Percentiles rank a stretch among this genome's conserved stretches.
These are phyloP conservation scores for Brachionus sp. DNA, from an alignment of 1,140 invertebrate species.

Conservation along the genomic window DNA sequence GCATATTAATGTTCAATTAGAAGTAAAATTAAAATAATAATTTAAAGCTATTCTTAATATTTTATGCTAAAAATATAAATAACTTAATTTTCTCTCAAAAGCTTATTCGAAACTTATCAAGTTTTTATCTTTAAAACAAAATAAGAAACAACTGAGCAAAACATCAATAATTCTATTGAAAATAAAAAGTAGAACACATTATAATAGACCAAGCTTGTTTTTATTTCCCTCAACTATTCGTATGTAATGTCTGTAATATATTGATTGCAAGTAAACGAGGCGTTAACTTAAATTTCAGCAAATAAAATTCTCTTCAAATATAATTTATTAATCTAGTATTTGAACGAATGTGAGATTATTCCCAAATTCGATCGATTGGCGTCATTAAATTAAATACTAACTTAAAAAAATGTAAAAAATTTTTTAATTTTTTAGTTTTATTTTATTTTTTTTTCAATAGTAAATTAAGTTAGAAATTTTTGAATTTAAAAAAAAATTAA, in stretches of 20 bases:
- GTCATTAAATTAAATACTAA: background rate
- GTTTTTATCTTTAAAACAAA: background rate
- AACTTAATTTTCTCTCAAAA: background rate
- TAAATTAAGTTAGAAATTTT: no score
- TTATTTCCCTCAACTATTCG: background rate
- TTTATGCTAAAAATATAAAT: background rate
- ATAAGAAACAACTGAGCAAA: no score
- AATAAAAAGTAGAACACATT: background rate
- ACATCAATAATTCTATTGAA: background rate
- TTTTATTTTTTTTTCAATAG: no score
- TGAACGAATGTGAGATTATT: background rate
- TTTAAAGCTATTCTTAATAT: background rate
- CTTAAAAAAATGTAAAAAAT: background rate
- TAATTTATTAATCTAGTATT: background rate
- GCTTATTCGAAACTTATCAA: background rate
- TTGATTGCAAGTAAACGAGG: background rate
- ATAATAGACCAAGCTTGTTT: background rate
- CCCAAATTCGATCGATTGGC: background rate
- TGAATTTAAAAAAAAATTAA: no score
- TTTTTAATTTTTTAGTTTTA: background rate
- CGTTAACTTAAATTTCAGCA: background rate
- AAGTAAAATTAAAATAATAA: background rate
- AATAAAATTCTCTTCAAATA: background rate
- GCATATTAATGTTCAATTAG: background rate
- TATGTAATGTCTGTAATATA: background rate